phyloP scores from a whole-genome alignment of 1,140 invertebrate species.

The Trinorchestia longiramus region DNA sequence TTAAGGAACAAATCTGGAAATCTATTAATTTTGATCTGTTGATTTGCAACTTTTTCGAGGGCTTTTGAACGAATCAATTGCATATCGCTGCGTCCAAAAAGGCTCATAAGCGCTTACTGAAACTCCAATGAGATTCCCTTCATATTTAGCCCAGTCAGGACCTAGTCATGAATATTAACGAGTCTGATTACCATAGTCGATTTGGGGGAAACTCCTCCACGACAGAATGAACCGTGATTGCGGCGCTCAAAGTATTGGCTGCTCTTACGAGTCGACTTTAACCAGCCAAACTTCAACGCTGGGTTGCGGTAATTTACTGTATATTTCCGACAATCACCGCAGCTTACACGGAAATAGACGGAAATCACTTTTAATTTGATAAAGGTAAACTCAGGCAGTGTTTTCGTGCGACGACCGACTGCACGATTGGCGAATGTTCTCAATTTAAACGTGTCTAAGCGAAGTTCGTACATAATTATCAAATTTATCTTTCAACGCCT shows the following conservation, averaged over 20 bases:
- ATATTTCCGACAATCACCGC: not conserved
- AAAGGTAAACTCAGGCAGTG: not conserved
- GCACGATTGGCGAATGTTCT: not conserved
- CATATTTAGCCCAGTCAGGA: constrained; percentile 47
- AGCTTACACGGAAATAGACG: not conserved
- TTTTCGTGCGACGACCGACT: not conserved
- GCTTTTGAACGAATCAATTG: constrained; percentile 31
- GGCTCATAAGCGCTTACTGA: constrained; percentile 5
- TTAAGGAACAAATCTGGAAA: not conserved
- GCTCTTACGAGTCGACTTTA: not conserved
- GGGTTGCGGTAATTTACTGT: not conserved
- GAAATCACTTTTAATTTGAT: not conserved
- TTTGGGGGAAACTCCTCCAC: constrained; percentile 46
- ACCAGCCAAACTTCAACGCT: not conserved
- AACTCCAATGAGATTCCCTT: constrained; percentile 46
- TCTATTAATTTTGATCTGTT: not conserved
- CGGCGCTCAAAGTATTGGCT: not conserved
- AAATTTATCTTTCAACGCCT: too few relatives aligned
- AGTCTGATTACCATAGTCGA: constrained; percentile 51
- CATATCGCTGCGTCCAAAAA: not conserved
- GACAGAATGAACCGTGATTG: constrained; percentile 11
- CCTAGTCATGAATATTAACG: constrained; percentile 49
- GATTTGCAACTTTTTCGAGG: not conserved
- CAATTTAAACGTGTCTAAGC: too few relatives aligned
- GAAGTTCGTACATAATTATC: too few relatives aligned